These are phyloP conservation scores for Labeo catla DNA, from an alignment of 2,113 vertebrate species.

Conservation along the genomic window DNA sequence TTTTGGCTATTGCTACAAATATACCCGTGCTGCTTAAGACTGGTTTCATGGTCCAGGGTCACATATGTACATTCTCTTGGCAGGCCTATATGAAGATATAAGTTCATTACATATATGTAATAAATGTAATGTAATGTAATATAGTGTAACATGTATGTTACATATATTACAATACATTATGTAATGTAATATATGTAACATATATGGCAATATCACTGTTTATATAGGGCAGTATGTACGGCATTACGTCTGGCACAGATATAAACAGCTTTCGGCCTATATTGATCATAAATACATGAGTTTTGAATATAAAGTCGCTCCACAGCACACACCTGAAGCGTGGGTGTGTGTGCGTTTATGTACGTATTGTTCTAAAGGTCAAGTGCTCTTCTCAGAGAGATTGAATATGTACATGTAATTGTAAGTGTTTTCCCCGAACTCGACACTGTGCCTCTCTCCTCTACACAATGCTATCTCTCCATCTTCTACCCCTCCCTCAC, in stretches of 20 bases:
- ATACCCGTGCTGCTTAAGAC: too few relatives aligned
- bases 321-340: conserved; percentile 30
- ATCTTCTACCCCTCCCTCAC: conserved; percentile 60
- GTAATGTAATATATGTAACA: neutral
- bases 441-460: conserved; percentile 65
- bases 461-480: conserved; percentile 67
- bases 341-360: conserved; percentile 32
- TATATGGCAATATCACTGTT: neutral
- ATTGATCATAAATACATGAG: conserved; percentile 12
- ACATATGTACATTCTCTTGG: too few relatives aligned
- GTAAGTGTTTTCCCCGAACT: conserved; percentile 56
- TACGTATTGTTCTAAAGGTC: conserved; percentile 50
- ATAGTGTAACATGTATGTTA: too few relatives aligned
- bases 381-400: conserved; percentile 51
- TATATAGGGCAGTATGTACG: neutral
- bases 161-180: too few relatives aligned
- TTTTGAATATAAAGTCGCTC: neutral
- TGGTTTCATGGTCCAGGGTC: too few relatives aligned
- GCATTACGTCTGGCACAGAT: neutral
- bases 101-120: too few relatives aligned
- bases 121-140: too few relatives aligned
- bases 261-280: neutral
- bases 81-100: too few relatives aligned
- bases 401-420: conserved; percentile 53
- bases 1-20: too few relatives aligned